Evolutionary conservation across 1,140 invertebrate genomes (phyloP).

Genomic region (Dinothrombium tinctorium): DNA sequence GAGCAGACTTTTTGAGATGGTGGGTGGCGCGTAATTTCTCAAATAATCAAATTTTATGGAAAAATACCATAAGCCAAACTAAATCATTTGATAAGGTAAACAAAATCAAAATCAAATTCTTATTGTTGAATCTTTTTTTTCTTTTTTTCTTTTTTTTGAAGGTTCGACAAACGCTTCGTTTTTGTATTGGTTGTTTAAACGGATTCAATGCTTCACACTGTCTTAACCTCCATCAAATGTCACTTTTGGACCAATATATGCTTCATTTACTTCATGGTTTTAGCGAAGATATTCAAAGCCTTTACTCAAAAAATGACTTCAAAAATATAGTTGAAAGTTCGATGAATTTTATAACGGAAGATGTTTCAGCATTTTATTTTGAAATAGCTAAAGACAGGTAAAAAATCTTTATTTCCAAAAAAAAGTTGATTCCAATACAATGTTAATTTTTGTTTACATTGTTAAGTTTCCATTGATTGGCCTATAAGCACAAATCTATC

Average conservation of each 20-base stretch:
- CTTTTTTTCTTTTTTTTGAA: neutral
- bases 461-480: no score
- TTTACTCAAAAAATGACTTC: neutral
- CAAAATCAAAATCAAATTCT: neutral
- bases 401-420: no score
- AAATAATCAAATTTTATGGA: neutral
- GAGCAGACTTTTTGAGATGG: slow-evolving; percentile 31
- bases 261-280: neutral
- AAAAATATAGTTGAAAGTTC: neutral
- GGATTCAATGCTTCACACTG: neutral
- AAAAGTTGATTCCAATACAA: no score
- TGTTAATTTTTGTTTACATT: no score
- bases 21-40: slow-evolving; percentile 56
- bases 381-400: slow-evolving; percentile 1
- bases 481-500: no score
- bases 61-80: neutral
- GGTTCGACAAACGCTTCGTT: neutral
- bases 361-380: neutral
- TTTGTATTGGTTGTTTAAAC: neutral
- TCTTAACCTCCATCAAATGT: neutral
- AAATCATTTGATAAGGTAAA: neutral
- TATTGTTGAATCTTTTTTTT: neutral
- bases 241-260: neutral
- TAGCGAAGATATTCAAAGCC: no score
- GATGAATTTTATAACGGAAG: neutral